Evolutionary conservation across 1,140 invertebrate species (phyloP), one percentile per base, ranked within the genome.

Genomic region (Telenomus remus): DNA sequence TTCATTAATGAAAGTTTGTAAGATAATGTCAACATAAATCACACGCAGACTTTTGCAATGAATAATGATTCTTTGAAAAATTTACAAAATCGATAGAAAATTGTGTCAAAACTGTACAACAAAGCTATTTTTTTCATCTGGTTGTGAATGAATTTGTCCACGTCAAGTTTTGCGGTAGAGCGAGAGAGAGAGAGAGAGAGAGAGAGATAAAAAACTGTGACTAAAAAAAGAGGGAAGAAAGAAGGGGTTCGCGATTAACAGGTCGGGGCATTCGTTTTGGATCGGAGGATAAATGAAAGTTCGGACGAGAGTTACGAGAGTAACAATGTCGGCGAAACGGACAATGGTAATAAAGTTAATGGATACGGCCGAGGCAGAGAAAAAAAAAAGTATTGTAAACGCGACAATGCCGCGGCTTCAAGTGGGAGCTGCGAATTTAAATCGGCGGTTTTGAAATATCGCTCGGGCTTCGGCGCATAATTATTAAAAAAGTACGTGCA

Each of bases 301-400:
- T 48, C 48, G 48, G 43, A 44, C 19, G 43, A 44, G 43, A 44
- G 48, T 48, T 43, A 61, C 60, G 50, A 54, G 60, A 34, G 49
- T 39, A 63, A 63, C 60, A 54, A 63, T 54, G 59, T 54, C 60
- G 60, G 60, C 48, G 19, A 44, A 60, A 46, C 50, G 49, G 60
- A 63, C 50, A 63, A 63, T 63, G 34, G 60, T 47, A 63, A 63
- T 63, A 63, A 63, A 63, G 60, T 53, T 63, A 63, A 63, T 63
- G 60, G 60, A 63, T 54, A 63, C 35, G 37, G 49, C 12, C 48
- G 59, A 35, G 39, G 48, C 59, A 61, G n/a, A n/a, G n/a, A n/a
- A n/a, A n/a, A n/a, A n/a, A n/a, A 57, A 46, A 51, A 61, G 59
- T 61, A 61, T 61, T 51, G 59, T 51, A 61, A 51, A 61, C 42